These are phyloP conservation scores for Ginglymostoma cirratum DNA, from an alignment of 2,113 vertebrate species.

Conservation along the genomic window DNA sequence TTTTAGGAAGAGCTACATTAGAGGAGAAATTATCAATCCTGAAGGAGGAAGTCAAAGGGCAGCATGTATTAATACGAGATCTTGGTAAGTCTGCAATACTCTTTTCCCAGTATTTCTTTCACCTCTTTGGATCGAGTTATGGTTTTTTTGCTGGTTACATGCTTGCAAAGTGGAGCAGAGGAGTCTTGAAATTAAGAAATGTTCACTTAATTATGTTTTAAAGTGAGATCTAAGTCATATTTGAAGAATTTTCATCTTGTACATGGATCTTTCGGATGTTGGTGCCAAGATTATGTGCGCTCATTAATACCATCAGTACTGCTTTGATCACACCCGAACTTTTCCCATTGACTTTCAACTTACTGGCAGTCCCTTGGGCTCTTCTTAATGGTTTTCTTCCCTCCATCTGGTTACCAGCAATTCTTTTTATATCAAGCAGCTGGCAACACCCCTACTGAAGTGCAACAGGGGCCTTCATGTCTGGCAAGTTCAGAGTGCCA, in stretches of 20 bases:
- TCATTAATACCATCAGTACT: background rate
- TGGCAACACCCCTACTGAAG: background rate
- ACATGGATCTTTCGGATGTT: background rate
- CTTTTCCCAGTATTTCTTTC: background rate
- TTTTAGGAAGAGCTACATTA: conserved; percentile 53
- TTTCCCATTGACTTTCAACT: background rate
- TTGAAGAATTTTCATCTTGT: background rate
- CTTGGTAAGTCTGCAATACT: conserved; percentile 58
- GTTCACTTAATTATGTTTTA: background rate
- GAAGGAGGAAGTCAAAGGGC: conserved; percentile 54
- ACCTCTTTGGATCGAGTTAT: background rate
- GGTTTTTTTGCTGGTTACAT: background rate
- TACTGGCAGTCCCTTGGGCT: background rate
- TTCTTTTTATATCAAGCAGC: background rate
- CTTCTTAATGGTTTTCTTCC: background rate
- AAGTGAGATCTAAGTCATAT: background rate
- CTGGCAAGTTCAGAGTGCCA: background rate
- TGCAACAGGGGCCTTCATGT: background rate
- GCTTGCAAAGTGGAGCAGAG: background rate
- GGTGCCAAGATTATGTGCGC: background rate
- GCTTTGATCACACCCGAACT: background rate
- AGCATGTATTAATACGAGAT: conserved; percentile 54
- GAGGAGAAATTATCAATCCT: conserved; percentile 56
- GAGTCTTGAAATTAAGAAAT: background rate
- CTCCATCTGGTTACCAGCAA: background rate